Base-by-base conservation (phyloP, 35 echinoderm and acorn worm genomes). In the Ptychodera flava region DNA sequence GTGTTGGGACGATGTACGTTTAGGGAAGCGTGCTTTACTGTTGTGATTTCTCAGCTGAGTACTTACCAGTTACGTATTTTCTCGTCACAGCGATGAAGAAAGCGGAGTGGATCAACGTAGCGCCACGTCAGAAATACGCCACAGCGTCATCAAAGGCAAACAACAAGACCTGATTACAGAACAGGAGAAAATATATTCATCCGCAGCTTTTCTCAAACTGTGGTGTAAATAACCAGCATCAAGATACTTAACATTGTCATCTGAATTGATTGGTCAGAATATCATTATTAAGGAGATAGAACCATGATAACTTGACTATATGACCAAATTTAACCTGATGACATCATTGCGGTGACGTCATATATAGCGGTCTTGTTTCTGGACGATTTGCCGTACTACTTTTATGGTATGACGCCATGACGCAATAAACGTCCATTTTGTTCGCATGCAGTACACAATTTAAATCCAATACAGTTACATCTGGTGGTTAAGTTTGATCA, bases 61-160 rank as follows among this genome's bases (percentile, higher is more conserved):
- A 83, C 82, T 83, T 83, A 83, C 82, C 82, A 83, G 82, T 83
- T 83, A 83, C 82, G 82, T 83, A 83, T 83, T 83, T 83, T 83
- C 82, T 83, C 82, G 82, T 83, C 82, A 83, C 82, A 83, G 82
- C 82, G 34, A 36, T 83, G 34, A 34, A 83, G 82, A 34, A 36
- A 37, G 34, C 82, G 82, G 82, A 83, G 82, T 83, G 82, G 82
- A 34, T 36, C 82, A 36, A 83, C 82, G 82, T 83, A 83, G 82
- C 82, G 37, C 82, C 34, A 83, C 82, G 82, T 83, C 82, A 83
- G 45, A 83, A 83, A 36, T 83, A 83, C 82, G 37, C 82, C 34
- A 83, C 16, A 83, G 34, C 82, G 82, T 83, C 82, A 83, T 36
- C 34, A 35, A 34, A 36, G 30, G 34, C 82, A 83, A 83, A 83